A percentile compares a stretch with the other conserved stretches of the same genome.
Conservation (phyloP, 2,888 invertebrate species). For the Erebia ligea region DNA sequence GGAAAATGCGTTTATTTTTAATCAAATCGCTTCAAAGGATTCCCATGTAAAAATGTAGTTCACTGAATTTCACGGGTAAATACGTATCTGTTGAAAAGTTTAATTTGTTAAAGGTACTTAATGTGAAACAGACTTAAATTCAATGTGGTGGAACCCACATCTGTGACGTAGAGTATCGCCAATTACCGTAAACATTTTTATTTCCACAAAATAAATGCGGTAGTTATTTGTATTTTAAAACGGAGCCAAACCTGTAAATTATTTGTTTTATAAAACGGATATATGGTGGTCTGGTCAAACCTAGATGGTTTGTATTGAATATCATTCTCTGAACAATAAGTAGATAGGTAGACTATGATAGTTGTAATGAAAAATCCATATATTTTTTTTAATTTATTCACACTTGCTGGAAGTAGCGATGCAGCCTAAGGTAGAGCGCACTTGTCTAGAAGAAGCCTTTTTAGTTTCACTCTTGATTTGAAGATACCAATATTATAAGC, state of each 20-base stretch:
- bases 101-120: not conserved
- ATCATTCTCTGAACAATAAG: not conserved
- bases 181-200: conserved; percentile 37
- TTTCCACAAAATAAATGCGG: conserved; percentile 15
- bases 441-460: too few relatives aligned
- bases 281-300: not conserved
- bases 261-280: conserved; percentile 9
- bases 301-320: conserved; percentile 1
- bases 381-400: too few relatives aligned
- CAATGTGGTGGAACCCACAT: conserved; percentile 37
- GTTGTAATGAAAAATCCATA: not conserved
- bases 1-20: too few relatives aligned
- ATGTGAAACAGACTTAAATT: conserved; percentile 24
- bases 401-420: too few relatives aligned
- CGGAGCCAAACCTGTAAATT: too few relatives aligned
- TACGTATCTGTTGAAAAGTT: not conserved
- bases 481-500: too few relatives aligned
- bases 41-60: not conserved
- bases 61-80: not conserved
- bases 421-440: too few relatives aligned
- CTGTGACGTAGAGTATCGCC: conserved; percentile 28
- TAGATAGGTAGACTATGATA: not conserved
- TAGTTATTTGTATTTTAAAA: conserved; percentile 15
- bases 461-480: too few relatives aligned
- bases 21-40: too few relatives aligned